Evolutionary conservation across 2,113 vertebrate genomes (phyloP).

Genomic region (Clarias macrocephalus): DNA sequence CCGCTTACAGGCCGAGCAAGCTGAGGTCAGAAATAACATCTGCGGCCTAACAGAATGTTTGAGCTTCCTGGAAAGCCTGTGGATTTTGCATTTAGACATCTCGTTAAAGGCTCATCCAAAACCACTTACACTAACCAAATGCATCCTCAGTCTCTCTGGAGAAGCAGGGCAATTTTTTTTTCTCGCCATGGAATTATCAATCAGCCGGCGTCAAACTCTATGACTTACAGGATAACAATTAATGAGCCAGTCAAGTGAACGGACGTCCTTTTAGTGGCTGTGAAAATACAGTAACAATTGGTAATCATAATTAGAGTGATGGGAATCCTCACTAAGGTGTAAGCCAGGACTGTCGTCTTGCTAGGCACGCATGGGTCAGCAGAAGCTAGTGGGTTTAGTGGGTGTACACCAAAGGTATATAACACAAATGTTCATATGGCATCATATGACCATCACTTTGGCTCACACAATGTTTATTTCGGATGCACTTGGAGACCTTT

Average conservation of each 20-base stretch:
- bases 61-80: constrained; percentile 9
- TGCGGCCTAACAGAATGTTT: not conserved
- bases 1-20: not conserved
- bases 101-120: not conserved
- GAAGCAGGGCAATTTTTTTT: not conserved
- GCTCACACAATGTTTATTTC: not conserved
- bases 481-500: not conserved
- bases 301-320: not conserved
- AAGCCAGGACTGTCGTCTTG: not conserved
- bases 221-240: not conserved
- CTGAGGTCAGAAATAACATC: not conserved
- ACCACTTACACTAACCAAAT: not conserved
- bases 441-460: no score
- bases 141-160: not conserved
- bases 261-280: not conserved
- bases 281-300: not conserved
- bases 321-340: not conserved
- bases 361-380: not conserved
- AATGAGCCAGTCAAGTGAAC: not conserved
- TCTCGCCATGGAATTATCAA: not conserved
- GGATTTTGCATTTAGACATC: constrained; percentile 1
- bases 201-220: not conserved
- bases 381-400: not conserved
- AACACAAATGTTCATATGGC: not conserved
- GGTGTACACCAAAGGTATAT: not conserved